A percentile compares a stretch with the other conserved stretches of the same genome.
Evolutionary conservation across 2,888 invertebrate genomes (phyloP).

Genomic region (Drosophila ustulata): DNA sequence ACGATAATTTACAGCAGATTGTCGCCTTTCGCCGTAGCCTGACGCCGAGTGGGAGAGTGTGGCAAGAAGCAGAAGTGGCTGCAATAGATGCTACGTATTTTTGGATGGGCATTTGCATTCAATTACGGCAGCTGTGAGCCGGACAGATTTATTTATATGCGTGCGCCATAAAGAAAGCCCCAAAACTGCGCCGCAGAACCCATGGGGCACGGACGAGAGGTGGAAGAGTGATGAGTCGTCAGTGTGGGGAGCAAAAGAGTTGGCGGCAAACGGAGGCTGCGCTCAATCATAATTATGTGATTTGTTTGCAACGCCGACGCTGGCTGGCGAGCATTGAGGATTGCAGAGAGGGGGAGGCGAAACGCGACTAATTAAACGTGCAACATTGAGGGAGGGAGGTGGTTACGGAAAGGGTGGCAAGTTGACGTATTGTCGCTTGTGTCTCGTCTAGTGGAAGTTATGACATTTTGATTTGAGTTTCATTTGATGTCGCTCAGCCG

Average conservation of each 20-base stretch:
- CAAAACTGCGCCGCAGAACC: constrained; percentile 60
- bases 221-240: constrained; percentile 26
- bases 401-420: constrained; percentile 39
- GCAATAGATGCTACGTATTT: constrained; percentile 64
- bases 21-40: constrained; percentile 60
- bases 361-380: constrained; percentile 68
- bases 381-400: constrained; percentile 36
- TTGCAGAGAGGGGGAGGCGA: constrained; percentile 4
- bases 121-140: constrained; percentile 81
- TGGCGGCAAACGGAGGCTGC: constrained; percentile 53
- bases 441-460: constrained; percentile 77
- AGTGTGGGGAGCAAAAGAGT: constrained; percentile 30
- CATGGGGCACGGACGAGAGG: constrained; percentile 6
- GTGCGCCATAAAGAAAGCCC: constrained; percentile 69
- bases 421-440: constrained; percentile 83
- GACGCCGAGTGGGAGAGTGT: constrained; percentile 1
- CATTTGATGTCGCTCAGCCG: constrained; percentile 80
- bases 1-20: constrained; percentile 83
- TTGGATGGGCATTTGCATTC: constrained; percentile 82
- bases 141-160: constrained; percentile 80
- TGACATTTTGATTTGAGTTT: constrained; percentile 83
- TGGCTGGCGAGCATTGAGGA: not conserved
- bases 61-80: constrained; percentile 10
- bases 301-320: constrained; percentile 78
- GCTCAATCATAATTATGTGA: constrained; percentile 84